Percentiles rank a stretch among this genome's conserved stretches.
Conservation (phyloP, 1,140 invertebrate species). For the Pachyrhynchus sulphureomaculatus region DNA sequence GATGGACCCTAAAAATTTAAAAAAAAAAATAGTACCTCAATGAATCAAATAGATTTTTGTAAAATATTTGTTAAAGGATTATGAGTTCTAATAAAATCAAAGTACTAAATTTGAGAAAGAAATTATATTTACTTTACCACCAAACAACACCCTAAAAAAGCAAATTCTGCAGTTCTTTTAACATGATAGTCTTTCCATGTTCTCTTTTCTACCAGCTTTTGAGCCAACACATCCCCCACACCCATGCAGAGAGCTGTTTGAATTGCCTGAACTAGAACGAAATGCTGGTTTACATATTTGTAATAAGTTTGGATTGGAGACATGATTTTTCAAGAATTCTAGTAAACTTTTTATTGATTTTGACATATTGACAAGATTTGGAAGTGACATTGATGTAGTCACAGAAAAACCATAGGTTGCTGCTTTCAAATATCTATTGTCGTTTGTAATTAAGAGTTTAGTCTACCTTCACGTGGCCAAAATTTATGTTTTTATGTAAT, state of each 20-base stretch:
- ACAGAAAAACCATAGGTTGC: too few relatives aligned
- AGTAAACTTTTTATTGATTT: too few relatives aligned
- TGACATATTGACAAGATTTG: too few relatives aligned
- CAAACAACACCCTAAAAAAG: constrained; percentile 54
- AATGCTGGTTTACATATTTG: constrained; percentile 46
- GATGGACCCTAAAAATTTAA: too few relatives aligned
- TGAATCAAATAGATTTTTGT: too few relatives aligned
- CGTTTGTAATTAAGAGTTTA: too few relatives aligned
- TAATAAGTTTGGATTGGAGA: constrained; percentile 51
- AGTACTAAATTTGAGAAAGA: neutral
- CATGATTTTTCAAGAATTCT: too few relatives aligned
- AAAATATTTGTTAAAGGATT: neutral
- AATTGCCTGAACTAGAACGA: constrained; percentile 53
- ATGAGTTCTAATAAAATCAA: neutral
- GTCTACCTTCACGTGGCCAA: too few relatives aligned
- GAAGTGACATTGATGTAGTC: too few relatives aligned
- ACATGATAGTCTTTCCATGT: constrained; percentile 44
- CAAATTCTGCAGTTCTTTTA: constrained; percentile 53
- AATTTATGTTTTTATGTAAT: too few relatives aligned
- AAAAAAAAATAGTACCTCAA: too few relatives aligned
- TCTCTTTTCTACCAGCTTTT: constrained; percentile 54
- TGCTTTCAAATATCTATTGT: too few relatives aligned
- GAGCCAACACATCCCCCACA: constrained; percentile 55
- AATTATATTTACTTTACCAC: constrained; percentile 48
- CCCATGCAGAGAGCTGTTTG: constrained; percentile 56